Evolutionary conservation across 2,888 invertebrate species (phyloP).

Genomic region (Drosophila paranaensis): DNA sequence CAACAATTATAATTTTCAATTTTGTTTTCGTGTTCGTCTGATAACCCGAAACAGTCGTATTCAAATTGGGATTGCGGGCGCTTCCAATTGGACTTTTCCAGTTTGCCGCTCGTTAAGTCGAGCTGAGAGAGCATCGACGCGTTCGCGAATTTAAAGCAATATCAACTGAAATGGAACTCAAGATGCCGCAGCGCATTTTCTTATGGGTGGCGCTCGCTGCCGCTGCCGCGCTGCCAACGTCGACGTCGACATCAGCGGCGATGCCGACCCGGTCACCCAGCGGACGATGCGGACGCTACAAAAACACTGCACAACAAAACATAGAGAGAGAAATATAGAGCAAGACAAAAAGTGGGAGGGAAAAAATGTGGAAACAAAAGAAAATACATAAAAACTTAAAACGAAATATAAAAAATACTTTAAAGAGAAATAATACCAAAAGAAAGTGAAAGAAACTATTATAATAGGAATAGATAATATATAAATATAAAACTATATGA

Average conservation of each 20-base stretch:
- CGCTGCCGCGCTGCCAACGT: constrained; percentile 28
- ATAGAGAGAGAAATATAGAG: not conserved
- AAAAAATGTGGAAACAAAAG: too few species aligned
- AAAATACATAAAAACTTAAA: not conserved
- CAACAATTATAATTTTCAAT: not conserved
- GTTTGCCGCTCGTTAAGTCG: constrained; percentile 20
- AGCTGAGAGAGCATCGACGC: constrained; percentile 71
- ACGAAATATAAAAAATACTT: too few species aligned
- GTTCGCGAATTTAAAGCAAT: constrained; percentile 80
- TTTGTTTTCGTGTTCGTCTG: constrained; percentile 7
- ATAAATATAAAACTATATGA: too few species aligned
- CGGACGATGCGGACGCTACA: constrained; percentile 47
- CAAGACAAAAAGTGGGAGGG: too few species aligned
- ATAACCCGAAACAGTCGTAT: constrained; percentile 25
- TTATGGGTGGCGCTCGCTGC: constrained; percentile 64
- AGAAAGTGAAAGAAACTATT: too few species aligned
- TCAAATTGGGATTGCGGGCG: not conserved
- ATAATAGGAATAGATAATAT: too few species aligned
- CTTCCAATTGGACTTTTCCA: constrained; percentile 11
- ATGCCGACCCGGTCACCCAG: constrained; percentile 70
- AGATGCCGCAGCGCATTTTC: constrained; percentile 73
- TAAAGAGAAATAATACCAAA: too few species aligned
- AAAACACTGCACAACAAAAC: constrained; percentile 47
- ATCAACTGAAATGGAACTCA: constrained; percentile 78
- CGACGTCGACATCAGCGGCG: constrained; percentile 37